These are phyloP conservation scores for Drosophila incognita DNA, from an alignment of 2,888 invertebrate genomes.

Conservation along the genomic window DNA sequence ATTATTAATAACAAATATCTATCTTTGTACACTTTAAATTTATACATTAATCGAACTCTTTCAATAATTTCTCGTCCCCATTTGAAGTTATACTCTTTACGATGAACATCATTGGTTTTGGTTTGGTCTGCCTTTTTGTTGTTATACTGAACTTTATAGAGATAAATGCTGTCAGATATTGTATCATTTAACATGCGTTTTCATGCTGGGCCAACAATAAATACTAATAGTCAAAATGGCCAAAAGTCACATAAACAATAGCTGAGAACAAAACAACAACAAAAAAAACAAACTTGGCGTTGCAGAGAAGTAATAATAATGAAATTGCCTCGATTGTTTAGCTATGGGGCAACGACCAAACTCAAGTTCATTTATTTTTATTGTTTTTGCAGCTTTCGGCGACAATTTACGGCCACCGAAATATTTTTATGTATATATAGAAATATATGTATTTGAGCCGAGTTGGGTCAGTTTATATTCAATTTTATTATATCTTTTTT, in stretches of 20 bases:
- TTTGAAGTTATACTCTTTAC: not conserved
- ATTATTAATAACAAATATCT: not conserved
- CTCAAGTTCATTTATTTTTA: constrained; percentile 82
- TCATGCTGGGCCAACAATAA: constrained; percentile 43
- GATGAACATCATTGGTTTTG: not conserved
- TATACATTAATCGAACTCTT: too few species aligned
- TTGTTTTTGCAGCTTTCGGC: constrained; percentile 78
- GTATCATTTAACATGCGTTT: constrained; percentile 43
- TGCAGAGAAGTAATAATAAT: constrained; percentile 67
- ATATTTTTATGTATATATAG: constrained; percentile 28
- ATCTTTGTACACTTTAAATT: not conserved
- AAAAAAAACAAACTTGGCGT: constrained; percentile 51
- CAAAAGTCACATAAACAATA: constrained; percentile 67
- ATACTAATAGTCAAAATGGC: constrained; percentile 70
- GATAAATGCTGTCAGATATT: constrained; percentile 40
- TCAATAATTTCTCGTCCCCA: not conserved
- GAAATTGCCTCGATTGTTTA: constrained; percentile 57
- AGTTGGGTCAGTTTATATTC: constrained; percentile 47
- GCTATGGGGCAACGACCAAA: constrained; percentile 37
- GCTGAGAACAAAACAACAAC: constrained; percentile 33
- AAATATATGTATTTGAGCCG: constrained; percentile 15
- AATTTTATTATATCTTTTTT: constrained; percentile 55
- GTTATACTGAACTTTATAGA: constrained; percentile 15
- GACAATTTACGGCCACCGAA: constrained; percentile 69
- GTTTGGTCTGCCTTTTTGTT: not conserved